Evolutionary conservation across 1,140 invertebrate genomes (phyloP), one percentile per base, ranked within the genome.

Genomic region (Drosophila kepulauana): DNA sequence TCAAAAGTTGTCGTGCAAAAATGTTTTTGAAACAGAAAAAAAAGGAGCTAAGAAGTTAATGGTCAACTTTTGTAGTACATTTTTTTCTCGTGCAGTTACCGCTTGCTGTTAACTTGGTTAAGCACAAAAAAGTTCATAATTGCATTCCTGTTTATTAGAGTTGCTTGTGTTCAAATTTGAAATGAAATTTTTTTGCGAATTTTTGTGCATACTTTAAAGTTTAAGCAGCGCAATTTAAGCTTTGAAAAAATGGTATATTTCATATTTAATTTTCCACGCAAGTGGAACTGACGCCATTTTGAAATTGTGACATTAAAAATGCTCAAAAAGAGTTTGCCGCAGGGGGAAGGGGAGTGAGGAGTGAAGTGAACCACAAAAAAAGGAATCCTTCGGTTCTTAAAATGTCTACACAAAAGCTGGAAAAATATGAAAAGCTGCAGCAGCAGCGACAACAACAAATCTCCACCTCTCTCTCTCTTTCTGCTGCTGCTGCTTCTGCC

Each of bases 91-190:
- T n/a, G n/a, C n/a, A n/a, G n/a, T n/a, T n/a, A n/a, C n/a, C 15
- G 16, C 45, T 35, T 28, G 52, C 58, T 25, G 57, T 76, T 79
- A 80, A 80, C 76, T 78, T 70, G 51, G 51, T 52, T 52, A 52
- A 33, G 72, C 68, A 73, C 64, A 79, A 66, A 73, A 89, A 86
- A 56, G 72, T 82, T 91, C 56, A 67, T 91, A 91, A 91, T 91
- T 91, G 74, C 87, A 91, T 91, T 91, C 82, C 89, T 65, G 81
- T 86, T 91, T 78, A 82, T 91, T 91, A 89, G 77, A 52, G 74
- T 64, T 71, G 61, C 81, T 91, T 91, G 65, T 72, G 51, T 25
- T 30, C 54, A 67, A 71, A 67, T 30, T 52, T 52, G 78, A 71
- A 81, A 84, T 81, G 69, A 73, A 51, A 69, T 85, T 84, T 84